Base-by-base conservation (phyloP, 2,113 vertebrate genomes). In the Atrichornis clamosus region DNA sequence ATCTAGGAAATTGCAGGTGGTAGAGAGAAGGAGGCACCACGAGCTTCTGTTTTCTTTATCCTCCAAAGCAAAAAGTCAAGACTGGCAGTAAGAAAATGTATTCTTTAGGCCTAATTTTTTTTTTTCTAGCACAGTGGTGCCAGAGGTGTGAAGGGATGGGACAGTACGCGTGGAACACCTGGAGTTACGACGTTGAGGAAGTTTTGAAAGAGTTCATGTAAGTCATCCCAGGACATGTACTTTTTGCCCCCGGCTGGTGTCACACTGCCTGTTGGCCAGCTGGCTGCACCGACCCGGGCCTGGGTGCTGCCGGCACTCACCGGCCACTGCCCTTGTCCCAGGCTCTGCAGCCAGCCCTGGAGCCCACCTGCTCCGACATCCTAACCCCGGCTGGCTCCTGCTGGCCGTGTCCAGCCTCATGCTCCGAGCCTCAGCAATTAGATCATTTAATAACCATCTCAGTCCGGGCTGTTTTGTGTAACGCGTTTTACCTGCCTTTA, bases 371-470 rank as follows among this genome's bases (percentile, higher is more conserved):
- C 37, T 42, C 59, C 70, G n/a, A 15, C 67, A 63, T 28, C 78
- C 47, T 13, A 11, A 78, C 60, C 42, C 65, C 0, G 1, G 4
- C 28, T 37, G 26, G 37, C 15, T 92, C 32, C 87, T 63, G 22
- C 4, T 2, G 1, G 37, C 52, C 4, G 0, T 27, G 58, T 47
- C 81, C 82, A 59, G 76, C 44, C 50, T 70, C 37, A 4, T 10
- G 21, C 41, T 55, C 2, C 4, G 17, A 46, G 26, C 47, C 80
- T 87, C 93, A 87, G 65, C 46, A 42, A 95, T 97, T 62, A 94
- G 93, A 95, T 96, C 92, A 64, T 89, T 96, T 82, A 95, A 96
- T 90, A 94, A 72, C 74, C 69, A 53, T 84, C 92, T 93, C 60
- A 7, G 37, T 84, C 2, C 0, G 17, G 88, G 59, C 37, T 79